Evolutionary conservation across 2,797 vertebrate genomes (phyloP), one percentile per base, ranked within the genome.

Genomic region (Psittacula echo): DNA sequence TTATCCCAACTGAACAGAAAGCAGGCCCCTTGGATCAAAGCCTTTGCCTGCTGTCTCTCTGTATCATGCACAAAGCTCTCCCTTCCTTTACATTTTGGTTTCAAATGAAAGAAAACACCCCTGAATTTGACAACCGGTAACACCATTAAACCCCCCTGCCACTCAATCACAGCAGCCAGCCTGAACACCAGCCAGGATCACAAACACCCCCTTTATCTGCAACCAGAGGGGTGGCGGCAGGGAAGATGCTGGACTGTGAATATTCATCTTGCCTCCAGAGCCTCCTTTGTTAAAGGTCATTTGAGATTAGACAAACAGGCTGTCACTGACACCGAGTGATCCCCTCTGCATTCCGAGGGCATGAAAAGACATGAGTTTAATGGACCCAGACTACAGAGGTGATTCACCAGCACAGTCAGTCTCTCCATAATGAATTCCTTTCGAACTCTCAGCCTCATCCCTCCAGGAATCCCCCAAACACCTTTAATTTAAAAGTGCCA

Each of bases 401-500:
- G 95, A 94, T 85, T 90, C 81, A 75, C 47, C 73, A 48, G 85
- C 4, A 8, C 82, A 77, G 32, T 62, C 87, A 53, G 45, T 39
- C 88, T 53, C 86, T 81, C 85, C 2, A 0, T 70, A 92, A 96
- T 61, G 39, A 96, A 92, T 95, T 91, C 90, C 62, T 58, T 58
- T 86, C 23, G 58, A 77, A 51, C 65, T 82, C 91, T 44, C 82
- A 84, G 81, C 65, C 91, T 79, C 90, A 86, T 68, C 89, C 82
- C 87, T 62, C 87, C 85, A 85, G 89, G 87, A 95, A 88, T 79
- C 58, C 83, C 80, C 86, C 45, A 12, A 86, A 86, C 73, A 42
- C 83, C 91, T 95, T 93, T 92, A 89, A 96, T 93, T 95, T 90
- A 76, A 30, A 94, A 94, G 66, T 81, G 76, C 79, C 83, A 93